These are phyloP conservation scores for Myiotriccus ornatus DNA, from an alignment of 2,797 vertebrate genomes.

Conservation along the genomic window DNA sequence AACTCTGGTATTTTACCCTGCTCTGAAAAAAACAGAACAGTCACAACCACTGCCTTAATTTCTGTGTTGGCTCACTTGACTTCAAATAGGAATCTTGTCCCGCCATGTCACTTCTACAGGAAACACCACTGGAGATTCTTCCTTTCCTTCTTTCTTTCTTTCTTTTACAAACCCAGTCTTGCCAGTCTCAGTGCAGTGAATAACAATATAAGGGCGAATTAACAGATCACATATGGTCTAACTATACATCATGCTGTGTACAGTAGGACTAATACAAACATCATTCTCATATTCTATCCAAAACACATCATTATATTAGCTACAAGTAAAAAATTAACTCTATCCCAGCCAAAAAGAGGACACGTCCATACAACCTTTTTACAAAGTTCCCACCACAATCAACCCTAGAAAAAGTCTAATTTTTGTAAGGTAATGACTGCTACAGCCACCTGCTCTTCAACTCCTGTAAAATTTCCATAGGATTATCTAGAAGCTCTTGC, in stretches of 20 bases:
- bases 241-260: too few relatives aligned
- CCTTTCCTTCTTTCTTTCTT: not conserved
- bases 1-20: not conserved
- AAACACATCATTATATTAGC: not conserved
- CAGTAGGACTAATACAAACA: not conserved
- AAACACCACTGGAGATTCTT: not conserved
- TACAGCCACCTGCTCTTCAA: not conserved
- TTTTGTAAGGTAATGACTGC: not conserved
- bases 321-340: not conserved
- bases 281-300: not conserved
- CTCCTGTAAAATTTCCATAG: not conserved
- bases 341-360: not conserved
- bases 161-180: not conserved
- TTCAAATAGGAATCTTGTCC: not conserved
- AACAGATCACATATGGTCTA: not conserved
- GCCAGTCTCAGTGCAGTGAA: not conserved
- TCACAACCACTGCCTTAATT: not conserved
- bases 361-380: rapidly evolving
- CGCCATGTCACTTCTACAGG: not conserved
- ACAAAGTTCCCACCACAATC: rapidly evolving
- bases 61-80: not conserved
- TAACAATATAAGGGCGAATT: not conserved
- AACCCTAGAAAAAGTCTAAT: not conserved
- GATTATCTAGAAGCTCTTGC: not conserved
- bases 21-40: not conserved